phyloP scores from a whole-genome alignment of 1,140 invertebrate genomes.

The Drosophila eugracilis region DNA sequence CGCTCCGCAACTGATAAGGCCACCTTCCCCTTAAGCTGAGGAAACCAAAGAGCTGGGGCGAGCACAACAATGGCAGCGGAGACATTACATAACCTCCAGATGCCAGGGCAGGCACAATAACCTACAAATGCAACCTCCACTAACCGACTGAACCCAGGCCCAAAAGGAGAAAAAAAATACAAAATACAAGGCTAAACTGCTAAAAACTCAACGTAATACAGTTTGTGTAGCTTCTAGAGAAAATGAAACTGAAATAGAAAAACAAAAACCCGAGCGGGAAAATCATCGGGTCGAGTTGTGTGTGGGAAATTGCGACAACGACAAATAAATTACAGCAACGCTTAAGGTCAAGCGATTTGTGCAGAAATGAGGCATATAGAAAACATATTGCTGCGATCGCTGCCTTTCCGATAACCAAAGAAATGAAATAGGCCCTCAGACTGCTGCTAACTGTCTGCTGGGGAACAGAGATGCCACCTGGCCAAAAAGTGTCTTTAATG shows the following conservation, averaged over 20 bases:
- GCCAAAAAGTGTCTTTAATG: too few species aligned
- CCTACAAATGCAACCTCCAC: conserved; percentile 59
- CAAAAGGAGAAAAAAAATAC: conserved; percentile 30
- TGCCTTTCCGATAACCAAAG: conserved; percentile 70
- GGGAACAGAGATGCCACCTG: conserved; percentile 10
- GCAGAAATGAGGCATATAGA: conserved; percentile 81
- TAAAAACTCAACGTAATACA: conserved; percentile 70
- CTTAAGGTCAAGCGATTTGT: conserved; percentile 81
- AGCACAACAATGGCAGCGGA: conserved; percentile 60
- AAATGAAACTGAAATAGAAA: conserved; percentile 25
- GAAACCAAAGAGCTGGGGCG: conserved; percentile 38
- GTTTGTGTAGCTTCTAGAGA: conserved; percentile 69
- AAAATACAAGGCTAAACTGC: conserved; percentile 37
- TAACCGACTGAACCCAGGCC: conserved; percentile 53
- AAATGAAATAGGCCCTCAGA: conserved; percentile 69
- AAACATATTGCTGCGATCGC: conserved; percentile 71
- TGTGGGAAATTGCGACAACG: conserved; percentile 73
- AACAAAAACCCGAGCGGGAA: conserved; percentile 44
- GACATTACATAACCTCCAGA: conserved; percentile 60
- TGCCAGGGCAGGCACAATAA: conserved; percentile 67
- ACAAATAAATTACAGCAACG: conserved; percentile 81
- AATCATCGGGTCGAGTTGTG: conserved; percentile 37
- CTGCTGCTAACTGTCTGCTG: conserved; percentile 15
- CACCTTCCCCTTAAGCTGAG: conserved; percentile 29
- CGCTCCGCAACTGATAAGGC: conserved; percentile 62